Evolutionary conservation across 2,113 vertebrate genomes (phyloP).

Genomic region (Hirundichthys speculiger): DNA sequence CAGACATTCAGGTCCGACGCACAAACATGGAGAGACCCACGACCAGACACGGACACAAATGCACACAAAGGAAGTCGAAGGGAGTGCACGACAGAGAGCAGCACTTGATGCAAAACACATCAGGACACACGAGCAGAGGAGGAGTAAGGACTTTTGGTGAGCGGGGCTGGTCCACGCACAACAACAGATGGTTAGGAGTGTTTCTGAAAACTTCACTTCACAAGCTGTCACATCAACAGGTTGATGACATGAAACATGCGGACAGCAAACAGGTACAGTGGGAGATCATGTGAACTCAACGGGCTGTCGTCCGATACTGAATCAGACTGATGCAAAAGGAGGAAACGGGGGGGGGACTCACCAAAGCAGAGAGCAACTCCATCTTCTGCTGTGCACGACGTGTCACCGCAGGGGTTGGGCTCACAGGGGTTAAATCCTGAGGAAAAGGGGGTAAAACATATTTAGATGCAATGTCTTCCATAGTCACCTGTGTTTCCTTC

Average conservation of each 20-base stretch:
- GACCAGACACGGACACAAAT: slow-evolving; percentile 23
- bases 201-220: slow-evolving; percentile 8
- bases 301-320: background rate
- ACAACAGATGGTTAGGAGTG: background rate
- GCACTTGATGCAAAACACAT: slow-evolving; percentile 25
- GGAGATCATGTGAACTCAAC: slow-evolving; percentile 14
- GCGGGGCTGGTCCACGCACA: slow-evolving; percentile 5
- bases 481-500: no score
- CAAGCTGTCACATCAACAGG: slow-evolving; percentile 24
- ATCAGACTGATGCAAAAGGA: background rate
- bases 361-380: slow-evolving; percentile 64
- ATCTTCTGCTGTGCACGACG: slow-evolving; percentile 68
- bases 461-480: no score
- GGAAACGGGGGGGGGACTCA: slow-evolving; percentile 51
- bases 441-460: background rate
- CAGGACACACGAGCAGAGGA: slow-evolving; percentile 32
- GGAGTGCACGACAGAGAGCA: background rate
- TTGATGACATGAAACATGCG: slow-evolving; percentile 36
- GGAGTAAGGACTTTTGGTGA: slow-evolving; percentile 11
- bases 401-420: slow-evolving; percentile 71
- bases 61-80: background rate
- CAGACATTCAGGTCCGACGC: slow-evolving; percentile 21
- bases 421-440: slow-evolving; percentile 67
- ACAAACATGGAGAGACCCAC: slow-evolving; percentile 23
- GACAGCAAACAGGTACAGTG: slow-evolving; percentile 19